Evolutionary conservation across 2,113 vertebrate genomes (phyloP).

Genomic region (Dipodomys ordii): DNA sequence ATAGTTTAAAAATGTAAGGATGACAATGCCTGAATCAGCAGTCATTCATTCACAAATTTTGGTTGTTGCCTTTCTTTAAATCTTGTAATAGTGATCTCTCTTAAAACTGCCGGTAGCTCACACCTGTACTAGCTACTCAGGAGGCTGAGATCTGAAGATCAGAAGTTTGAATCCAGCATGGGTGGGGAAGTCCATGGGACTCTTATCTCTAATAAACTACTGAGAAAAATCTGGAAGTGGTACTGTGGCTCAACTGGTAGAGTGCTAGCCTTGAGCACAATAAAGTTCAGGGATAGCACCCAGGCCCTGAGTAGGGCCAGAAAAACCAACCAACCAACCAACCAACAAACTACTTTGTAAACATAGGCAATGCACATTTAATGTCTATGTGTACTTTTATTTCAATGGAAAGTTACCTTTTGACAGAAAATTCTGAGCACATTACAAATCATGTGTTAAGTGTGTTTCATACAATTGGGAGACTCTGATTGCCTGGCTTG

Average conservation of each 20-base stretch:
- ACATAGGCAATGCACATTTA: background rate
- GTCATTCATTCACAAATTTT: background rate
- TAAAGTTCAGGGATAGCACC: too few relatives aligned
- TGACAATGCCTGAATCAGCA: background rate
- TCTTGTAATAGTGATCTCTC: background rate
- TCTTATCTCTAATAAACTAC: too few relatives aligned
- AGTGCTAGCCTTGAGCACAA: too few relatives aligned
- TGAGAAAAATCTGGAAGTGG: too few relatives aligned
- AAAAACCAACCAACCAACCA: too few relatives aligned
- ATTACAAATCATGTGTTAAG: background rate
- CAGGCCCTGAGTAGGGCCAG: too few relatives aligned
- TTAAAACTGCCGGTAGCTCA: background rate
- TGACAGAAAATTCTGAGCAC: background rate
- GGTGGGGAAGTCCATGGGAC: too few relatives aligned
- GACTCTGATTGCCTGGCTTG: constrained; percentile 34
- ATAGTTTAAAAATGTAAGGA: background rate
- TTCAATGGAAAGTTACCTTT: constrained; percentile 8
- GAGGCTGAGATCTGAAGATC: too few relatives aligned
- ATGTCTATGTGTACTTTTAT: background rate
- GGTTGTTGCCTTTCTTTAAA: background rate
- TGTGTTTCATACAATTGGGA: constrained; percentile 2
- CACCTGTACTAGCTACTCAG: too few relatives aligned
- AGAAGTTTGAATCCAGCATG: too few relatives aligned
- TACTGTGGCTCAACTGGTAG: too few relatives aligned
- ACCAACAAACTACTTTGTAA: background rate